phyloP scores from a whole-genome alignment of 2,113 vertebrate species.

The Urocynchramus pylzowi region DNA sequence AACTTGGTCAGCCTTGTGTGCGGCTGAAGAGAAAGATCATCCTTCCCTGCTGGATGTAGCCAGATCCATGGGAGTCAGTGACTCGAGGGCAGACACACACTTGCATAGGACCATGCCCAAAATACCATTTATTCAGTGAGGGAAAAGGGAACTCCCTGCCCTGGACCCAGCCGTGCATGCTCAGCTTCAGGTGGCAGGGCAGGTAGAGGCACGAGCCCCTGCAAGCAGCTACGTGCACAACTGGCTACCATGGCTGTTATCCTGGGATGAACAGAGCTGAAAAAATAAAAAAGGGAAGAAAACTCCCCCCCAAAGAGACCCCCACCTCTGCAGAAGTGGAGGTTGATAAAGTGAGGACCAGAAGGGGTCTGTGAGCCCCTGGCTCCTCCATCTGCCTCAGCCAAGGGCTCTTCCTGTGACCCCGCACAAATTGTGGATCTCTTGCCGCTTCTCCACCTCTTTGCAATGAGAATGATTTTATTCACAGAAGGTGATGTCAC shows the following conservation, averaged over 20 bases:
- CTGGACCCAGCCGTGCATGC: not conserved
- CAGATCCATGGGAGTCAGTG: not conserved
- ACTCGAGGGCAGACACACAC: not conserved
- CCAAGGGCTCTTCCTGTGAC: not conserved
- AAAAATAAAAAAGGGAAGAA: not conserved
- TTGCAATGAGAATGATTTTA: not conserved
- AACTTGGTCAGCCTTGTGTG: not conserved
- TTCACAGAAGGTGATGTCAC: constrained; percentile 44
- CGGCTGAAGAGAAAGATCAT: not conserved
- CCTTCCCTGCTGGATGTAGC: not conserved
- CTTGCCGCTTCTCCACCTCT: not conserved
- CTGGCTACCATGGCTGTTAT: not conserved
- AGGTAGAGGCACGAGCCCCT: not conserved
- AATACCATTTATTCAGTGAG: not conserved
- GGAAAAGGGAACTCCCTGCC: not conserved
- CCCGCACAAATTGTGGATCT: not conserved
- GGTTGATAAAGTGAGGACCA: not conserved
- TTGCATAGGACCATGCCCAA: rapidly evolving
- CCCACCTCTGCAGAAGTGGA: not conserved
- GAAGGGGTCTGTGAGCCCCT: not conserved
- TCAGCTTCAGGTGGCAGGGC: not conserved
- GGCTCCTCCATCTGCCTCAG: not conserved
- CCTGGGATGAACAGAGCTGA: not conserved
- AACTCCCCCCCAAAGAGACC: not conserved
- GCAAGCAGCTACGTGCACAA: rapidly evolving